These are phyloP conservation scores for Pyrgilauda ruficollis DNA, from an alignment of 2,113 vertebrate genomes.

Conservation along the genomic window DNA sequence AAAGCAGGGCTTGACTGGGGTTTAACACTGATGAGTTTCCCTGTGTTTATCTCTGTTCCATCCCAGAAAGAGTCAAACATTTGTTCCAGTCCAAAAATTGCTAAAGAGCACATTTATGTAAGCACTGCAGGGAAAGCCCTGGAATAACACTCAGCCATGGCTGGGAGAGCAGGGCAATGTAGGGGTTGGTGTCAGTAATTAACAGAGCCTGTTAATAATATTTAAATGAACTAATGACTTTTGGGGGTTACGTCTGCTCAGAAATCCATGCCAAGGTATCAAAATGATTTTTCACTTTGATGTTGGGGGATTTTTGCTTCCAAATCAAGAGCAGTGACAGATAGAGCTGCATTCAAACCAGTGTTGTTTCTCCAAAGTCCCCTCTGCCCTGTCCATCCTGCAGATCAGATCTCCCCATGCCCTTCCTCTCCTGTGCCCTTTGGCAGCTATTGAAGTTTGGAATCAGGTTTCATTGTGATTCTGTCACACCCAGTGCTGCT, in stretches of 20 bases:
- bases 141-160: background rate
- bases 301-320: background rate
- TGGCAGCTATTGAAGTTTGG: background rate
- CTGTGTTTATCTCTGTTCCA: background rate
- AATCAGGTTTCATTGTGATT: background rate
- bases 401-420: accelerated
- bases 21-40: background rate
- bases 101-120: background rate
- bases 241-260: background rate
- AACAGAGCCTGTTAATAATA: background rate
- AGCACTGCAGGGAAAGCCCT: background rate
- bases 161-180: background rate
- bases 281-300: accelerated
- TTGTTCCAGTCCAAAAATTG: background rate
- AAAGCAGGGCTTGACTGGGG: background rate
- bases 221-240: background rate
- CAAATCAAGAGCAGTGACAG: background rate
- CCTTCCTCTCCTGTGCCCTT: background rate
- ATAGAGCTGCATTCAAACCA: background rate
- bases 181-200: background rate
- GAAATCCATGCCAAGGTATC: background rate
- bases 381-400: accelerated
- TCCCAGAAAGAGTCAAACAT: slow-evolving; percentile 9
- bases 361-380: background rate
- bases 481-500: accelerated